phyloP scores from a whole-genome alignment of 2,888 invertebrate genomes.

The Exephanes ischioxanthus region DNA sequence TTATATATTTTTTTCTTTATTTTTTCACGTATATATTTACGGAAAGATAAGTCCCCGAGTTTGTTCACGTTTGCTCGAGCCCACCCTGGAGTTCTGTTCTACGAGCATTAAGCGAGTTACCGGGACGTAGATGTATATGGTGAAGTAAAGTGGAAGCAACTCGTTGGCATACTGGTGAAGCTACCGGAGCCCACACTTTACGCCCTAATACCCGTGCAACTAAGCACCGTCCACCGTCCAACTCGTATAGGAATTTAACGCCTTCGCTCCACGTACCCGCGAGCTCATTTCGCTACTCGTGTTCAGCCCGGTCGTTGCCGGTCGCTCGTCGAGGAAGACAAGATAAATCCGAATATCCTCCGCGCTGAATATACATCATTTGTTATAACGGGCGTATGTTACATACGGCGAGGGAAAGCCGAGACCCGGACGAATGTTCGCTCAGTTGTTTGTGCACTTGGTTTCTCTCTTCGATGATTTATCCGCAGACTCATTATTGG shows the following conservation, averaged over 20 bases:
- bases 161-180: slow-evolving; percentile 37
- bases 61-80: slow-evolving; percentile 46
- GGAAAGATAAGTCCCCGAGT: slow-evolving; percentile 36
- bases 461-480: neutral
- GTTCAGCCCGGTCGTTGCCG: slow-evolving; percentile 45
- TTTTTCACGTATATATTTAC: slow-evolving; percentile 24
- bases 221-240: slow-evolving; percentile 51
- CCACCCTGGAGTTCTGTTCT: slow-evolving; percentile 54
- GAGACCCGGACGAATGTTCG: neutral
- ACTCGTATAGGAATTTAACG: slow-evolving; percentile 69
- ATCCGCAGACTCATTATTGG: neutral
- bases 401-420: slow-evolving; percentile 5
- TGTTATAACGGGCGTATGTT: slow-evolving; percentile 11
- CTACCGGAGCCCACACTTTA: slow-evolving; percentile 59
- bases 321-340: slow-evolving; percentile 47
- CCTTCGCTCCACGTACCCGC: slow-evolving; percentile 52
- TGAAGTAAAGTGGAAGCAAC: slow-evolving; percentile 61
- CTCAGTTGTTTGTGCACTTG: neutral
- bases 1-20: neutral
- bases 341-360: slow-evolving; percentile 56
- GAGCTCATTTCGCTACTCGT: slow-evolving; percentile 64
- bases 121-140: slow-evolving; percentile 33
- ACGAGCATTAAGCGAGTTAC: slow-evolving; percentile 63
- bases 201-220: slow-evolving; percentile 46
- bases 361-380: neutral